phyloP scores from a whole-genome alignment of 2,113 vertebrate species.

The Daphoenositta chrysoptera region DNA sequence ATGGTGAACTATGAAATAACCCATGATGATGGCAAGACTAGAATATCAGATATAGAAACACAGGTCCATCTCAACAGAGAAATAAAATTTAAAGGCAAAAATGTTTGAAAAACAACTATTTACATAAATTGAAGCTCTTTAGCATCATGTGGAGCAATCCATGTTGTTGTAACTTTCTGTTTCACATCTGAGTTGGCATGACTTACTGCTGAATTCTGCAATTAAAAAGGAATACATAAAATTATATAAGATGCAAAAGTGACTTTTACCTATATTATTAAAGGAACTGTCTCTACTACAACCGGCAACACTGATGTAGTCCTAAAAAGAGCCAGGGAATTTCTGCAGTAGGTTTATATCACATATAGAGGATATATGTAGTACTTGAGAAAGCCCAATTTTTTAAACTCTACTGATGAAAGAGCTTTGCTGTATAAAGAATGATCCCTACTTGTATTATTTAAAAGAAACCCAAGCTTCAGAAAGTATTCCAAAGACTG shows the following conservation, averaged over 20 bases:
- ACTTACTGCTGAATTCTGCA: conserved; percentile 76
- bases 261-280: not conserved
- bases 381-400: not conserved
- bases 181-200: conserved; percentile 60
- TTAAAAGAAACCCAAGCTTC: not conserved
- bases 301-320: not conserved
- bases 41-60: not conserved
- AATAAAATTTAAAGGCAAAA: not conserved
- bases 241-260: not conserved
- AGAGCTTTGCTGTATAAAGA: not conserved
- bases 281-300: not conserved
- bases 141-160: conserved; percentile 60
- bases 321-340: not conserved
- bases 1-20: not conserved
- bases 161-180: conserved; percentile 60
- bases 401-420: not conserved
- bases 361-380: not conserved
- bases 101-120: not conserved
- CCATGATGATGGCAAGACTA: not conserved
- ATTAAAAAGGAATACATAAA: not conserved
- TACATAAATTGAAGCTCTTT: conserved; percentile 76
- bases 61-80: not conserved
- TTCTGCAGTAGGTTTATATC: not conserved
- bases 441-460: not conserved
- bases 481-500: not conserved